Base-by-base conservation (phyloP, 1,140 invertebrate species). In the Gryon sp. region DNA sequence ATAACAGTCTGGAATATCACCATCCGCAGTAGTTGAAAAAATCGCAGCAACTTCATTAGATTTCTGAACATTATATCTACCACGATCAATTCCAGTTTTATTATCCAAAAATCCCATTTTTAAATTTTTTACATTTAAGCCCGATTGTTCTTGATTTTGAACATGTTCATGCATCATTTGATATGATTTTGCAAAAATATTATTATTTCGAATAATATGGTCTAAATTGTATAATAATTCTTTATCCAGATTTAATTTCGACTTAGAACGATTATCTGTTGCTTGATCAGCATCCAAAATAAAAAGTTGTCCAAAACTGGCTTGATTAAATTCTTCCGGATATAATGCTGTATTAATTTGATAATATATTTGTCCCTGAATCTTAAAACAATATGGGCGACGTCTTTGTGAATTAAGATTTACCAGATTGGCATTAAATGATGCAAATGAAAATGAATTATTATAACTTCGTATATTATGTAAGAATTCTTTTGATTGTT, bases 401-500 rank as follows among this genome's bases (percentile, higher is more conserved):
- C 34, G 34, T 38, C 34, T 14, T 38, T 38, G 34, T 38, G 11
- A 11, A 15, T 38, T 38, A 2, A 38, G 9, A 38, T 16, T 38
- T 2, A 38, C 34, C 9, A 38, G 16, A 38, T 38, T 38, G 9
- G 6, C 2, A 8, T 32, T 8, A 32, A 32, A n/a, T 32, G 28
- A 32, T 32, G 28, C 28, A 32, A 32, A 32, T 8, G 28, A 32
- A 32, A 32, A 32, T 8, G 28, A 32, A 32, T 32, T 32, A 32
- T 32, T 32, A 38, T 38, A 38, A 15, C 12, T 14, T 15, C 34
- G 11, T 4, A 38, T 15, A 38, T 38, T 38, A 4, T 15, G 2
- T 38, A 15, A 38, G n/a, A n/a, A n/a, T 15, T 38, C 34, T 15
- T 38, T 38, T 14, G 34, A 38, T 38, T 38, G 14, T 38, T 38